Evolutionary conservation across 2,888 invertebrate species (phyloP), one percentile per base, ranked within the genome.

Genomic region (Troides helena): DNA sequence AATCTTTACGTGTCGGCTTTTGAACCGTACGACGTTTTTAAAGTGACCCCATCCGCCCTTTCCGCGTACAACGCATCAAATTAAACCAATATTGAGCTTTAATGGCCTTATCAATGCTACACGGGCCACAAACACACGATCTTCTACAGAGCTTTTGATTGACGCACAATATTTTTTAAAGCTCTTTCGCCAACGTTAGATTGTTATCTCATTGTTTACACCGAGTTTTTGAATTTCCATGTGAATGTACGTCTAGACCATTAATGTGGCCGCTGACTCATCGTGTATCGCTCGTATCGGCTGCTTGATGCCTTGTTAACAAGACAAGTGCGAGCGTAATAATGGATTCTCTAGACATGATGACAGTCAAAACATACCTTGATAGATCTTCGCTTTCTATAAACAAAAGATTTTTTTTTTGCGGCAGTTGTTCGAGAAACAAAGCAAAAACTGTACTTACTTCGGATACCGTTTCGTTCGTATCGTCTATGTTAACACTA

Each of bases 201-300:
- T 86, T 84, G 82, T 85, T 83, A 86, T 85, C 83, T 76, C 76
- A 82, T 83, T 86, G 85, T 86, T 85, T 85, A 84, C 83, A 80
- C 74, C 77, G 76, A 14, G 76, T 80, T 78, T 80, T 75, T 69
- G 77, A 74, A 77, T 78, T 72, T 78, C 76, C 75, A 72, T 73
- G 65, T 69, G 72, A 73, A 73, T 74, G 73, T 73, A 74, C 71
- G 65, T 71, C 73, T 69, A 70, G 74, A 72, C 75, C 77, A 79
- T 77, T 77, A 75, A 71, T 68, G 69, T 71, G 67, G 72, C 30
- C 73, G 81, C 77, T 75, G 78, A 82, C 79, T 84, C 83, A 83
- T 78, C 77, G 71, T 76, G 73, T 77, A 78, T 76, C 76, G 75
- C 73, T 74, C 74, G 71, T 74, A 75, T 74, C 74, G 74, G 67